A percentile compares a stretch with the other conserved stretches of the same genome.
These are phyloP conservation scores for Xylota sylvarum DNA, from an alignment of 2,888 invertebrate genomes.

Conservation along the genomic window DNA sequence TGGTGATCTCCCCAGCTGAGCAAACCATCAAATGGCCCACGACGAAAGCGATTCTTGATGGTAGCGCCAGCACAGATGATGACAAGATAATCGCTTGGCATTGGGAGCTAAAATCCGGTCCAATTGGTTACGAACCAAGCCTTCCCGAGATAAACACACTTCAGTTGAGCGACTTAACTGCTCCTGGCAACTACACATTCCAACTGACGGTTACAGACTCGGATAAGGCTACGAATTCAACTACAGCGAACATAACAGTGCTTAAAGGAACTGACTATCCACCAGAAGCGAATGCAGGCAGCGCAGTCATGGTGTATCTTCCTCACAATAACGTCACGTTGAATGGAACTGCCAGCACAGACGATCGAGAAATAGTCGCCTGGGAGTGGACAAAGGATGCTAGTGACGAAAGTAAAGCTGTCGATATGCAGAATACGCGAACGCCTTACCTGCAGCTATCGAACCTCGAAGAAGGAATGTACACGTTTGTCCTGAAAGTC, in stretches of 20 bases:
- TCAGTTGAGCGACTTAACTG: constrained; percentile 92
- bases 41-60: constrained; percentile 95
- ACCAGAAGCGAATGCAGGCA: constrained; percentile 96
- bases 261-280: constrained; percentile 97
- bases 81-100: constrained; percentile 94
- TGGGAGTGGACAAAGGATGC: constrained; percentile 98
- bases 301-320: constrained; percentile 94
- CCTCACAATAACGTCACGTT: constrained; percentile 94
- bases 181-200: constrained; percentile 96
- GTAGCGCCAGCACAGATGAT: constrained; percentile 92
- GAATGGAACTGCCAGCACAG: constrained; percentile 95
- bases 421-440: constrained; percentile 97
- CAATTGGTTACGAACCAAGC: constrained; percentile 93
- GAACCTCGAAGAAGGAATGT: constrained; percentile 96
- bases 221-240: constrained; percentile 93
- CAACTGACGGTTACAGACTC: constrained; percentile 96
- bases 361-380: constrained; percentile 95
- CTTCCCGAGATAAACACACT: constrained; percentile 92
- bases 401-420: constrained; percentile 94
- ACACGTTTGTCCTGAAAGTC: constrained; percentile 96
- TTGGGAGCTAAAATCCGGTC: constrained; percentile 96
- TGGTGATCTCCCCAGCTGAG: constrained; percentile 93
- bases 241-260: constrained; percentile 95
- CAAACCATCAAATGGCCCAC: constrained; percentile 96
- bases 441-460: constrained; percentile 95